Evolutionary conservation across 2,797 vertebrate species (phyloP), one percentile per base, ranked within the genome.

Genomic region (Natrix natrix): DNA sequence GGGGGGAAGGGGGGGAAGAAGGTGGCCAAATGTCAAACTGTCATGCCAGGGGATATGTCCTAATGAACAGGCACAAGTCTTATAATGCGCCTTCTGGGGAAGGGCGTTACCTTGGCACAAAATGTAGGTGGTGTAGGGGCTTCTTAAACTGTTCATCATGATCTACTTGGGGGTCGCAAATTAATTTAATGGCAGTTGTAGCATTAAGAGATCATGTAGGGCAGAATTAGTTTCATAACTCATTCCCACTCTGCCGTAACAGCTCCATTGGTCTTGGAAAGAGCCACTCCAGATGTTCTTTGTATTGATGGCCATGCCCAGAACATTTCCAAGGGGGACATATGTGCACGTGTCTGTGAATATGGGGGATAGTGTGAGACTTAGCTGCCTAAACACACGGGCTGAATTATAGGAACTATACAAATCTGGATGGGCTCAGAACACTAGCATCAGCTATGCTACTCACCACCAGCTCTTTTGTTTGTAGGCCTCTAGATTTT

Each of bases 401-500:
- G 74, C 17, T 43, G 37, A 43, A 78, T 83, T 83, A 48, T 83
- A 48, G 74, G 37, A 83, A 48, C 24, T 83, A 48, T 12, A 24
- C 10, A 12, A 0, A 37, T 83, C 74, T 83, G 37, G 20, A 48
- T 48, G 20, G 20, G 37, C 74, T 83, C 66, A 56, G 48, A 87
- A 90, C 13, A 69, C 54, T 43, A 43, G 20, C 55, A 22, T 8
- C 28, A 88, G 52, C n/a, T 48, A 59, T 86, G n/a, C 22, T 61
- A n/a, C 37, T 92, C 56, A n/a, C 0, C 43, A 63, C n/a, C 57
- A 78, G 86, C 6, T 43, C 12, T 78, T 78, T 26, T 61, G 89
- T 74, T 94, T 83, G 56, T 63, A 92, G 63, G 48, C 55, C 89
- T 87, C 14, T 54, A 56, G 83, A 88, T 48, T 83, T 52, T 90